phyloP scores from a whole-genome alignment of 2,797 vertebrate genomes.

The Pogonophryne albipinna region DNA sequence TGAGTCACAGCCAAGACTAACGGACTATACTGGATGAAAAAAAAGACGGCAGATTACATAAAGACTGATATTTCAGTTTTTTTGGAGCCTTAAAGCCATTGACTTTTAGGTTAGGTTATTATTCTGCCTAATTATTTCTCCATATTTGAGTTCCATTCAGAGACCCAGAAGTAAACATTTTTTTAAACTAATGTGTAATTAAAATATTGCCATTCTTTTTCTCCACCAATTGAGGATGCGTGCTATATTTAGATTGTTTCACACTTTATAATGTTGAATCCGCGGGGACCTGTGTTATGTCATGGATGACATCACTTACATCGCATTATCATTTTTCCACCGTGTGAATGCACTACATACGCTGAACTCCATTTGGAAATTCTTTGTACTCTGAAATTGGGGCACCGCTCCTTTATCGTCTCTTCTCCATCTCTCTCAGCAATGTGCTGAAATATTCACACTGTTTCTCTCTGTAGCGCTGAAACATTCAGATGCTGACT shows the following conservation, averaged over 20 bases:
- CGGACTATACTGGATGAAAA: not conserved
- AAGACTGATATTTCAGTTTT: not conserved
- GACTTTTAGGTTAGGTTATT: not conserved
- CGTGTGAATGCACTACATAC: constrained; percentile 6
- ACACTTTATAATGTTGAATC: constrained; percentile 3
- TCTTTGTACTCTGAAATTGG: constrained; percentile 44
- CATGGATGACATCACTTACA: constrained; percentile 11
- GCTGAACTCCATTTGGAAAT: constrained; percentile 32
- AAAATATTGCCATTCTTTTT: not conserved
- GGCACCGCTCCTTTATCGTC: constrained; percentile 43
- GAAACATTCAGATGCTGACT: constrained; percentile 50
- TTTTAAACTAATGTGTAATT: not conserved
- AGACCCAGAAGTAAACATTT: not conserved
- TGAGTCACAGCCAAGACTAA: not conserved
- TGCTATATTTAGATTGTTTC: not conserved
- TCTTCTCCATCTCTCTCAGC: constrained; percentile 18
- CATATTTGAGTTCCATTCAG: not conserved
- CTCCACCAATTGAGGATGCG: not conserved
- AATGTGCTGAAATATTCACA: constrained; percentile 61
- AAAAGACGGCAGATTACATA: not conserved
- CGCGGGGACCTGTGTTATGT: constrained; percentile 22
- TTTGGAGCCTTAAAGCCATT: not conserved
- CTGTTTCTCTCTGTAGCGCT: constrained; percentile 23
- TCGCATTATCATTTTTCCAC: constrained; percentile 18
- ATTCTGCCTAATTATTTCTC: not conserved